These are phyloP conservation scores for Alentia gelatinosa DNA, from an alignment of 2,888 invertebrate species.

Conservation along the genomic window DNA sequence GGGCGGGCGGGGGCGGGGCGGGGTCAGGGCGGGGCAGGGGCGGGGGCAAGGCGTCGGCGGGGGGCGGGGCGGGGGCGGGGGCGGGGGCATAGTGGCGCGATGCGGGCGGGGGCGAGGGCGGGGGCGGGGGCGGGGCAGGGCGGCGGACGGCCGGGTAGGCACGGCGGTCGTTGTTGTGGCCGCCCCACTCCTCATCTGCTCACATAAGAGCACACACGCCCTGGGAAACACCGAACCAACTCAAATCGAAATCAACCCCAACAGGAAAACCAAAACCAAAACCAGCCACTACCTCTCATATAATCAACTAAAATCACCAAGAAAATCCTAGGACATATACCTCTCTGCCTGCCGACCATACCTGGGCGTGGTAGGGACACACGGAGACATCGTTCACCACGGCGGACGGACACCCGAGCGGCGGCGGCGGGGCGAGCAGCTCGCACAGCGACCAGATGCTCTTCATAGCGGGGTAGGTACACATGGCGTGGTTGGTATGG, in stretches of 20 bases:
- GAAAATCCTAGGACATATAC: too few species aligned
- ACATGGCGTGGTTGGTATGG: not conserved
- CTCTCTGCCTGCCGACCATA: too few species aligned
- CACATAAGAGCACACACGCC: not conserved
- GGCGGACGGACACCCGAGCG: not conserved
- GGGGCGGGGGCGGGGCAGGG: not conserved
- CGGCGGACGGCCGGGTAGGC: not conserved
- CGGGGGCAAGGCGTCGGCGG: not conserved
- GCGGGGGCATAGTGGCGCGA: not conserved
- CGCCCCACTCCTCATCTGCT: not conserved
- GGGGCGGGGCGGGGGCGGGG: not conserved
- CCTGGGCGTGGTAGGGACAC: too few species aligned
- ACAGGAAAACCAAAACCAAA: too few species aligned
- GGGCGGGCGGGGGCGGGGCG: not conserved
- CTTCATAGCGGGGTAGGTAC: not conserved
- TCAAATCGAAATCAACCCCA: too few species aligned
- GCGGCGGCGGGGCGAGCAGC: not conserved
- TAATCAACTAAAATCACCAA: too few species aligned
- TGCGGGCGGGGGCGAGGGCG: not conserved
- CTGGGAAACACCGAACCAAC: too few species aligned
- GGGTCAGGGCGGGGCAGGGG: not conserved
- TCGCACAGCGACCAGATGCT: not conserved
- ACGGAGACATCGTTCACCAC: too few species aligned
- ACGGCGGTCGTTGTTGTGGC: not conserved
- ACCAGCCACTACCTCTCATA: too few species aligned